These are phyloP conservation scores for Megalopta genalis DNA, from an alignment of 1,140 invertebrate species.

Conservation along the genomic window DNA sequence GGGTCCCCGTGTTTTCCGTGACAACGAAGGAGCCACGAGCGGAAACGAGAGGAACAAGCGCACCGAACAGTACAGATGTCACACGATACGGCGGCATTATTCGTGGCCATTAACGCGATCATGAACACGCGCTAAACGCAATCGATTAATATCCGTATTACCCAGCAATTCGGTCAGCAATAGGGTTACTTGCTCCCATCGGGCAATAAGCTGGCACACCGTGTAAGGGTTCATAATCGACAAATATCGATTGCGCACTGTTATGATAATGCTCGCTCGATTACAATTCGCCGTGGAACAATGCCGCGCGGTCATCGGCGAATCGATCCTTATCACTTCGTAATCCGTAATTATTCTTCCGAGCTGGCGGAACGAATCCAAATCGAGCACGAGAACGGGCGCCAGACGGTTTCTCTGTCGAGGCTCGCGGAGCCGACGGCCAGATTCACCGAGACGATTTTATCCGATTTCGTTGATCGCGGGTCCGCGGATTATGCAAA, in stretches of 20 bases:
- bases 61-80: constrained; percentile 8
- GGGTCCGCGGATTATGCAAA: background rate
- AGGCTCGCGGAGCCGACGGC: no score
- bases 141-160: constrained; percentile 48
- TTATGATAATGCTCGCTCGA: constrained; percentile 32
- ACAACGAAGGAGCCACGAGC: background rate
- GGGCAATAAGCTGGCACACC: constrained; percentile 28
- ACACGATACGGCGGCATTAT: background rate
- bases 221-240: constrained; percentile 45
- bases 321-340: background rate
- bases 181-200: constrained; percentile 37
- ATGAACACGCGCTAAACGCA: constrained; percentile 33
- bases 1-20: no score
- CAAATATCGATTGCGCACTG: constrained; percentile 28
- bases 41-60: background rate
- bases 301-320: background rate
- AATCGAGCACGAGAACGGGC: background rate
- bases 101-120: constrained; percentile 26
- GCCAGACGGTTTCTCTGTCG: background rate
- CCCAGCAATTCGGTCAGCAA: constrained; percentile 33
- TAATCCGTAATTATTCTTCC: background rate
- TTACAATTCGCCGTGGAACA: background rate
- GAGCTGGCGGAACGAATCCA: background rate
- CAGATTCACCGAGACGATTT: background rate
- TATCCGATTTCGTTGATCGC: background rate